Evolutionary conservation across 2,888 invertebrate species (phyloP), one percentile per base, ranked within the genome.

Genomic region (Eupeodes latifasciatus): DNA sequence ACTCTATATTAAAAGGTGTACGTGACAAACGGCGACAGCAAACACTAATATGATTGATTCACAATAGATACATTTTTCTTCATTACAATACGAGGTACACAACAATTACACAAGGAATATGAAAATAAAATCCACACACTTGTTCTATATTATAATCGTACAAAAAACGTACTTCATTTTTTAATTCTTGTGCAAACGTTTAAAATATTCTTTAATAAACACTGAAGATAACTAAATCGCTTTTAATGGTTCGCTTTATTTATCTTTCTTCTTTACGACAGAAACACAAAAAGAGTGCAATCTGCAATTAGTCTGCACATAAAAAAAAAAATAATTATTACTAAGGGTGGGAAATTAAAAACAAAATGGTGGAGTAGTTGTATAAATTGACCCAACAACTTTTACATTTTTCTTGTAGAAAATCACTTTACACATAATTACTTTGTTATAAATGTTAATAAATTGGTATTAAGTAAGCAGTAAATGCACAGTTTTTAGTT

Each of bases 321-420:
- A 34, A 4, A 47, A n/a, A 61, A n/a, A 61, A 16, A 67, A 78
- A 51, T 62, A 66, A 53, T 75, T 40, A 19, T 69, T 83, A 19
- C 19, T 19, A 62, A 66, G 81, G 81, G 87, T 77, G 87, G 80
- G 84, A 83, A 88, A 74, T 81, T 14, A 51, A 88, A 88, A 88
- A 88, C 88, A 88, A 88, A 88, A 88, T 88, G 88, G 88, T 85
- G 88, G 88, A 78, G 75, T 81, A 88, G 61, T 84, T 75, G 81
- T 88, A 62, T 64, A 76, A 76, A 80, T 16, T 5, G 55, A 69
- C 16, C 44, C 62, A 36, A n/a, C 36, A 10, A 12, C 9, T 55
- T 83, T 83, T 64, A 1, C 9, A 44, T 27, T 47, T 19, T 67
- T 36, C 11, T 71, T 27, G n/a, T 44, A 4, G 6, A 51, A 36